Evolutionary conservation across 2,888 invertebrate genomes (phyloP), one percentile per base, ranked within the genome.

Genomic region (Drosophila koepferae): DNA sequence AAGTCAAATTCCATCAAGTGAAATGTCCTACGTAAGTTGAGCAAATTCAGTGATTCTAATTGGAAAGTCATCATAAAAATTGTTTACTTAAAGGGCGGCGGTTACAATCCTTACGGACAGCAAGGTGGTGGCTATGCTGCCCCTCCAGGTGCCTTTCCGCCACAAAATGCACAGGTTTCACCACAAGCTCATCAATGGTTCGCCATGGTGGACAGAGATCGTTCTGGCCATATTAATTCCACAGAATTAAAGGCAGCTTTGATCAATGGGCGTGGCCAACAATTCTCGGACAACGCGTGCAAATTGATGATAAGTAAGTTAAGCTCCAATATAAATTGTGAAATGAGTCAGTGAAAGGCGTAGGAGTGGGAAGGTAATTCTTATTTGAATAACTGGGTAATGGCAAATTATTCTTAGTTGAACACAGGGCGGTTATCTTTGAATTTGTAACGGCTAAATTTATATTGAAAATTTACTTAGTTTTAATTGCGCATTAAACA

Each of bases 121-220:
- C 63, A 71, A 34, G 81, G 65, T 3, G 82, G 80, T 38, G 92
- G 92, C 36, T 92, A 92, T 73, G 72, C 91, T 9, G 82, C 92
- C 0, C 92, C 93, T 58, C 88, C 93, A 55, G 87, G 93, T 60
- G 88, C 93, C 56, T 92, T 90, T 80, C 90, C 92, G 44, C 92
- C 91, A 18, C 94, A 94, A 54, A 92, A 94, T n/a, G 94, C 94
- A 1, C 94, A 94, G 38, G 93, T 95, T 0, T 95, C 94, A 60
- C 97, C 97, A 0, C 96, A 97, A 92, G 95, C 97, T 1, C 95
- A 96, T 80, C 96, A 96, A 89, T 98, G 98, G 97, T 98, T 98
- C 91, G 92, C 93, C 34, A 95, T 97, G 18, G 98, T 98, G 0
- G 98, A 98, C 90, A 94, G 95, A 80, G 98, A 98, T 91, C 94